A percentile compares a stretch with the other conserved stretches of the same genome.
phyloP scores from a whole-genome alignment of 2,113 vertebrate genomes.

The Pangasianodon hypophthalmus region DNA sequence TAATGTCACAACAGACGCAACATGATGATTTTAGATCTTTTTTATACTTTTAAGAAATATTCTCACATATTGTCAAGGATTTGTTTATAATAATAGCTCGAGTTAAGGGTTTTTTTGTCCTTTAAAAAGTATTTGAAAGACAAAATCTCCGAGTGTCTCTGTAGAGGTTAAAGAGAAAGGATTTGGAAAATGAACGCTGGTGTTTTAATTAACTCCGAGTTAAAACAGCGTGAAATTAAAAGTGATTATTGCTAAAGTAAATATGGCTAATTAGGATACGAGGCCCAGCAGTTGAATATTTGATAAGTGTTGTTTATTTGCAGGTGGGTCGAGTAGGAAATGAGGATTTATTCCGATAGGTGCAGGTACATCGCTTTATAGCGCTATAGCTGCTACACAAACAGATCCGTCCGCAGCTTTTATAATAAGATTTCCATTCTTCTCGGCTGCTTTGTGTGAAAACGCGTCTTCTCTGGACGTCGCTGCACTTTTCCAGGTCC shows the following conservation, averaged over 20 bases:
- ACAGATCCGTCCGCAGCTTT: neutral
- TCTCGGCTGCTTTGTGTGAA: neutral
- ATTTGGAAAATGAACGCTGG: conserved; percentile 73
- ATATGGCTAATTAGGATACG: conserved; percentile 78
- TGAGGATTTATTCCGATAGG: conserved; percentile 58
- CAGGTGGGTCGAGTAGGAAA: conserved; percentile 59
- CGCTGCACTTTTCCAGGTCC: neutral
- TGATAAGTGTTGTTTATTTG: conserved; percentile 74
- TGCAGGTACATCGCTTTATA: neutral
- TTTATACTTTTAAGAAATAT: too few species aligned
- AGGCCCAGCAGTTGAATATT: conserved; percentile 72
- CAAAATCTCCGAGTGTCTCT: conserved; percentile 41
- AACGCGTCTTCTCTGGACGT: neutral
- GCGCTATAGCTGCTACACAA: neutral
- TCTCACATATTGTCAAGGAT: neutral
- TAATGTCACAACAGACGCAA: too few species aligned
- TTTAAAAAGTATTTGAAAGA: conserved; percentile 6
- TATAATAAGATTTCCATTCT: conserved; percentile 1
- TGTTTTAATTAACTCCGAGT: conserved; percentile 81
- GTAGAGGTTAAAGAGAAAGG: conserved; percentile 63
- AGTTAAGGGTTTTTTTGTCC: neutral
- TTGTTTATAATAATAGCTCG: neutral
- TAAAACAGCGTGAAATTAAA: conserved; percentile 82
- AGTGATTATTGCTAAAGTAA: conserved; percentile 78
- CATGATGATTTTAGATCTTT: too few species aligned